Base-by-base conservation (phyloP, 2,113 vertebrate genomes). In the Thunnus thynnus region DNA sequence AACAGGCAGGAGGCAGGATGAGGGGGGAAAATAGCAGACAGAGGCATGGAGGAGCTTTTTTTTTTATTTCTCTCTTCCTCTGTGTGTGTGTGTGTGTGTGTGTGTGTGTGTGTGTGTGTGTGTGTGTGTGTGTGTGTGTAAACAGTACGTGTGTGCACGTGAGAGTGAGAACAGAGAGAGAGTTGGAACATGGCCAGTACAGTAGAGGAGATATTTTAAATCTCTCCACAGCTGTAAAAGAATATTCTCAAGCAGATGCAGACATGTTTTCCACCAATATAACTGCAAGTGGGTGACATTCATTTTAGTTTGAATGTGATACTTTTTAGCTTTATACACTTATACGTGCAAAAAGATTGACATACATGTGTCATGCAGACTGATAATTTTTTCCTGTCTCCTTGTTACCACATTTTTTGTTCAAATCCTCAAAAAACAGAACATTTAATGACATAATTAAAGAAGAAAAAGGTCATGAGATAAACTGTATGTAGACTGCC, bases 151-250 rank as follows among this genome's bases (percentile, higher is more conserved):
- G 79, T 84, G 72, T 64, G 65, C 52, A 54, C 61, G 75, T 30
- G 79, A 66, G 68, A n/a, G 72, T 47, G 63, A 70, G 80, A 41
- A 41, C 36, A 57, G 47, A 66, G 72, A 74, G 83, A 87, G 85
- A 83, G 84, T 87, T 93, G 93, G 93, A 94, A 76, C 74, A 72
- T 50, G 51, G 90, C 93, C 94, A 94, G 72, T 92, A 91, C 86
- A 90, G 88, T 89, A 91, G 75, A 91, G 71, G 61, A 83, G 90
- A 87, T 93, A 88, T 94, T 93, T 91, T 83, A 91, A 91, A 90
- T 84, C 78, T 77, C 67, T 48, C 88, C 75, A 82, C 70, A 75
- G 80, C 84, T 88, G 88, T 69, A 72, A 77, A 61, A 76, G 6
- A 76, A 55, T 63, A 13, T 91, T 75, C 72, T 80, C 5, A 1